These are phyloP conservation scores for Alsophila aescularia DNA, from an alignment of 2,888 invertebrate genomes.

Conservation along the genomic window DNA sequence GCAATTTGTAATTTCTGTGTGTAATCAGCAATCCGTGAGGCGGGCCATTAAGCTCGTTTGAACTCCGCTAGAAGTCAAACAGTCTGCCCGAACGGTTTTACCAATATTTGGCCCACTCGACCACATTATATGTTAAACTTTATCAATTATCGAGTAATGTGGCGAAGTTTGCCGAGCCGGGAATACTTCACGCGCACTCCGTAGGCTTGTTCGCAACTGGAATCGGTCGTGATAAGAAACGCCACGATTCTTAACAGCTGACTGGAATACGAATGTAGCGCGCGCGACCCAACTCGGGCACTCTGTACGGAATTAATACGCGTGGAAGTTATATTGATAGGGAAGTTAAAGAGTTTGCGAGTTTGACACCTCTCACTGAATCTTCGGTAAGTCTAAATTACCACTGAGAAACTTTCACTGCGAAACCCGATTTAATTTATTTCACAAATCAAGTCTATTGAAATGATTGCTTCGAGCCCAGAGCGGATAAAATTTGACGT, in stretches of 20 bases:
- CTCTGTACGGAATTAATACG: conserved; percentile 39
- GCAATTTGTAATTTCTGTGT: conserved; percentile 57
- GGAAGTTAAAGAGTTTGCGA: conserved; percentile 31
- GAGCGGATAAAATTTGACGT: too few relatives aligned
- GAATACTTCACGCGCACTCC: conserved; percentile 63
- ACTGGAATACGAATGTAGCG: conserved; percentile 48
- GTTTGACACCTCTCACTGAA: conserved; percentile 22
- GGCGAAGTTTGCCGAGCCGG: conserved; percentile 58
- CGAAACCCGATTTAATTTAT: conserved; percentile 12
- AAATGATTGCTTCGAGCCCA: too few relatives aligned
- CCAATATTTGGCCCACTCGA: conserved; percentile 62
- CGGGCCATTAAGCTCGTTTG: conserved; percentile 58
- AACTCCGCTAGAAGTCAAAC: conserved; percentile 49
- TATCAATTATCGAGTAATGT: conserved; percentile 79
- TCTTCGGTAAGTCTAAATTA: conserved; percentile 15
- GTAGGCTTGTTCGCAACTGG: conserved; percentile 51
- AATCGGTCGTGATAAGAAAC: conserved; percentile 56
- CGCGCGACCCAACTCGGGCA: conserved; percentile 25
- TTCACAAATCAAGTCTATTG: background rate
- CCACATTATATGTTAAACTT: conserved; percentile 64
- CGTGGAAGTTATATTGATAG: conserved; percentile 39
- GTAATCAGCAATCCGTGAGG: conserved; percentile 61
- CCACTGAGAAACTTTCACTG: conserved; percentile 11
- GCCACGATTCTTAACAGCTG: conserved; percentile 41
- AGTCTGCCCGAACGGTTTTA: conserved; percentile 60